Base-by-base conservation (phyloP, 2,797 vertebrate species). In the Tiaroga cobitis region DNA sequence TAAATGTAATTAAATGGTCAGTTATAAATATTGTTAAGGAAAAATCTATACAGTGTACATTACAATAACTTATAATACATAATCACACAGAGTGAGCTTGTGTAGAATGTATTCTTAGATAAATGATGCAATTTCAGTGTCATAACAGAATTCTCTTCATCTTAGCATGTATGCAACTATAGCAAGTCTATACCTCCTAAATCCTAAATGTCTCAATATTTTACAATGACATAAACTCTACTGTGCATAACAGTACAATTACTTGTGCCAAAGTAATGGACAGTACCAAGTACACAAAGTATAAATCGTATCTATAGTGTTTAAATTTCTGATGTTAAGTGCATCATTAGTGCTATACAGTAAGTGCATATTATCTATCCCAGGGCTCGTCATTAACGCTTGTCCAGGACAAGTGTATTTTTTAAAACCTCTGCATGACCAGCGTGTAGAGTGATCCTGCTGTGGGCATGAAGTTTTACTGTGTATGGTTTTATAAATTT, bases 301-400 rank as follows among this genome's bases (percentile, higher is more conserved):
- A 72, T 18, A 72, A 46, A 26, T 26, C 0, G 1, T 3, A 72
- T 46, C 15, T 46, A 16, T 11, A 46, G 24, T 29, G 69, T 73
- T 46, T 46, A 16, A 8, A 80, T 67, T 29, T 46, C 24, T 32
- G 41, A 24, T 67, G 39, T 80, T 80, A 80, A 49, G 78, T n/a
- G 26, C 41, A 67, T 80, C 67, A 80, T 32, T 80, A 67, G 41
- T 49, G 61, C 32, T 39, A 26, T 16, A 26, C 26, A 32, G 18
- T 26, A 49, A 67, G 41, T 34, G 61, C 26, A 67, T 49, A 49
- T 67, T 24, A 34, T 49, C 41, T 49, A 16, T 67, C 41, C 26
- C 24, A 61, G 56, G 24, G 10, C 56, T 61, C 4, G 0, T 11
- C 56, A 13, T 61, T 59, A 59, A n/a, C 10, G 9, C 56, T 59